Evolutionary conservation across 2,797 vertebrate genomes (phyloP).

Genomic region (Scolopax bukidnonensis): DNA sequence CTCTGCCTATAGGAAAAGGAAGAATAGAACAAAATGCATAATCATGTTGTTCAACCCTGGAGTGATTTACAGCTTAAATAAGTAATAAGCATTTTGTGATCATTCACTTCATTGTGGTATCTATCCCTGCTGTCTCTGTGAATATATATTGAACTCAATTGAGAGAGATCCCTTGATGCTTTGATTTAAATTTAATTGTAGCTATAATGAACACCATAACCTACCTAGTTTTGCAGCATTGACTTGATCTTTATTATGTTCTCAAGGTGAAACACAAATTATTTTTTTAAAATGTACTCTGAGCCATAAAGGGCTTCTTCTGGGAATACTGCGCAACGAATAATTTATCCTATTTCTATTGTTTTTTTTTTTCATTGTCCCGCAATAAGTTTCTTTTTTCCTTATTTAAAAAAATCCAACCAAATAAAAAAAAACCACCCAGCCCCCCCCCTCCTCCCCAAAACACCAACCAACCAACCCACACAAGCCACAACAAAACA

Average conservation of each 20-base stretch:
- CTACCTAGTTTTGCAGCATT: background rate
- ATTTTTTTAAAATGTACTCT: background rate
- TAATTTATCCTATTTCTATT: background rate
- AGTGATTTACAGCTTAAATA: background rate
- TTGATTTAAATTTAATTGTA: background rate
- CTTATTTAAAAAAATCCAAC: background rate
- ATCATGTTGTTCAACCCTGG: background rate
- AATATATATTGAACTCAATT: background rate
- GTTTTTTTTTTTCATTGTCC: background rate
- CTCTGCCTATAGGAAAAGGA: background rate
- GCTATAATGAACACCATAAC: background rate
- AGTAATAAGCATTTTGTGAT: background rate
- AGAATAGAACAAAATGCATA: background rate
- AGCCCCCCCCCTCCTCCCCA: no score
- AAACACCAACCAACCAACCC: no score
- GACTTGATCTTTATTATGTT: background rate
- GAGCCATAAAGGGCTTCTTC: background rate
- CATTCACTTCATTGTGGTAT: background rate
- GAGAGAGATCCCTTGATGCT: background rate
- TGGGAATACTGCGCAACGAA: background rate
- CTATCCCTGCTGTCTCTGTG: background rate
- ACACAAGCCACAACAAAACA: background rate
- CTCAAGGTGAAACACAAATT: background rate
- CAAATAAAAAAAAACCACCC: background rate
- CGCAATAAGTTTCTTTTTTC: background rate